Conservation (phyloP, 2,888 invertebrate genomes). For the Mactromeris polynyma region DNA sequence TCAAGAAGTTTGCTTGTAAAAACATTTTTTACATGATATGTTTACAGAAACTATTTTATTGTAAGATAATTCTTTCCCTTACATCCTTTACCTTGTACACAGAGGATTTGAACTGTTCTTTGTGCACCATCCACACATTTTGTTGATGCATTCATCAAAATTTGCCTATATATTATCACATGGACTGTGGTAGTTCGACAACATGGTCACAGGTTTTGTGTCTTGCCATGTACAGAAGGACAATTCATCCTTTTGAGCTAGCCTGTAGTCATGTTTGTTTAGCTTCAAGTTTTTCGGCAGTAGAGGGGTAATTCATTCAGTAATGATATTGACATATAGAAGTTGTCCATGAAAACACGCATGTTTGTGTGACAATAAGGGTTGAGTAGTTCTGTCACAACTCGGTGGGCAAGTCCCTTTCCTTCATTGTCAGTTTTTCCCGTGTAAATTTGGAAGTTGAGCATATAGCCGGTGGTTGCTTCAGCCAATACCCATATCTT, state of each 20-base stretch:
- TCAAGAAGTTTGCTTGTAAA: too few species aligned
- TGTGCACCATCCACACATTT: too few species aligned
- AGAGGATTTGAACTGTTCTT: too few species aligned
- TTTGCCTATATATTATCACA: too few species aligned
- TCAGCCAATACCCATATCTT: neutral
- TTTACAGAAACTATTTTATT: too few species aligned
- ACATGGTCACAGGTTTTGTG: neutral
- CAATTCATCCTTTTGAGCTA: neutral
- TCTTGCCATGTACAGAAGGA: neutral
- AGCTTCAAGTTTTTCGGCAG: neutral
- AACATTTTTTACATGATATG: too few species aligned
- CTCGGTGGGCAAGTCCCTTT: neutral
- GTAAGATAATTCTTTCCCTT: too few species aligned
- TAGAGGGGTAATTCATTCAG: neutral
- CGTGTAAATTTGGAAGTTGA: neutral
- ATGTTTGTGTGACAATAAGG: neutral
- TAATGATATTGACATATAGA: neutral
- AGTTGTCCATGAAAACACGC: neutral
- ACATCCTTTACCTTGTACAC: too few species aligned
- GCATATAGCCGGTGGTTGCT: neutral
- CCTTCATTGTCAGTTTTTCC: neutral
- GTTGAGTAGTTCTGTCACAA: neutral
- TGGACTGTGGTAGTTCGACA: neutral
- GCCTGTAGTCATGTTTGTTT: neutral
- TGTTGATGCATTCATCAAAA: too few species aligned